Evolutionary conservation across 2,888 invertebrate species (phyloP).

Genomic region (Heliconius ethilla): DNA sequence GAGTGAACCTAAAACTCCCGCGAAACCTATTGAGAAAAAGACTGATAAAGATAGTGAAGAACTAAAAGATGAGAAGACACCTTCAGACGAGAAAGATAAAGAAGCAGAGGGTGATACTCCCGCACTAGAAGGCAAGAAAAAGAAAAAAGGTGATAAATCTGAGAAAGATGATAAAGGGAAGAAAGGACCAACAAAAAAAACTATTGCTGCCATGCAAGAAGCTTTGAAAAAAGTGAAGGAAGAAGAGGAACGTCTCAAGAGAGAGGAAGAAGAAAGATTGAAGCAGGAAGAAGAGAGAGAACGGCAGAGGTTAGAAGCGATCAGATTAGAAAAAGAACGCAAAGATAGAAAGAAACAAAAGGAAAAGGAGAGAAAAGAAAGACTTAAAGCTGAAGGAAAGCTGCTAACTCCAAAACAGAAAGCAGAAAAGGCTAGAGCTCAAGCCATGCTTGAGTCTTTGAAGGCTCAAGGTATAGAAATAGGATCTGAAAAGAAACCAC

Average conservation of each 20-base stretch:
- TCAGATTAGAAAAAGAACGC: slow-evolving; percentile 91
- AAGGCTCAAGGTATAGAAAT: slow-evolving; percentile 94
- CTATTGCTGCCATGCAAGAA: slow-evolving; percentile 95
- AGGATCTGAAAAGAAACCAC: slow-evolving; percentile 85
- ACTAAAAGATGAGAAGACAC: slow-evolving; percentile 64
- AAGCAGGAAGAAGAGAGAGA: slow-evolving; percentile 88
- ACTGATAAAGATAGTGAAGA: slow-evolving; percentile 57
- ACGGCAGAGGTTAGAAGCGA: slow-evolving; percentile 86
- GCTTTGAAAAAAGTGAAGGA: slow-evolving; percentile 93
- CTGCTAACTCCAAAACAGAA: slow-evolving; percentile 96
- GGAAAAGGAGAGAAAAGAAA: slow-evolving; percentile 95
- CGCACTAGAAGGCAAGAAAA: slow-evolving; percentile 72
- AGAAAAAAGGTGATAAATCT: slow-evolving; percentile 73
- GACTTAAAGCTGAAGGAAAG: slow-evolving; percentile 98
- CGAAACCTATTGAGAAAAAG: slow-evolving; percentile 50
- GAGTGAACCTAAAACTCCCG: slow-evolving; percentile 54
- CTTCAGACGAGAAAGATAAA: slow-evolving; percentile 64
- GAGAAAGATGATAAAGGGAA: slow-evolving; percentile 83
- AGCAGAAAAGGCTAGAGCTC: slow-evolving; percentile 92
- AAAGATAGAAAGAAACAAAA: slow-evolving; percentile 95
- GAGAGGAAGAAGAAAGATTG: slow-evolving; percentile 91
- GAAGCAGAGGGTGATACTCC: slow-evolving; percentile 66
- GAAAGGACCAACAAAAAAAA: slow-evolving; percentile 91
- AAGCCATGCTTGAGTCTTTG: slow-evolving; percentile 92
- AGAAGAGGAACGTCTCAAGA: slow-evolving; percentile 89